phyloP scores from a whole-genome alignment of 2,888 invertebrate species.

The Yponomeuta cagnagella region DNA sequence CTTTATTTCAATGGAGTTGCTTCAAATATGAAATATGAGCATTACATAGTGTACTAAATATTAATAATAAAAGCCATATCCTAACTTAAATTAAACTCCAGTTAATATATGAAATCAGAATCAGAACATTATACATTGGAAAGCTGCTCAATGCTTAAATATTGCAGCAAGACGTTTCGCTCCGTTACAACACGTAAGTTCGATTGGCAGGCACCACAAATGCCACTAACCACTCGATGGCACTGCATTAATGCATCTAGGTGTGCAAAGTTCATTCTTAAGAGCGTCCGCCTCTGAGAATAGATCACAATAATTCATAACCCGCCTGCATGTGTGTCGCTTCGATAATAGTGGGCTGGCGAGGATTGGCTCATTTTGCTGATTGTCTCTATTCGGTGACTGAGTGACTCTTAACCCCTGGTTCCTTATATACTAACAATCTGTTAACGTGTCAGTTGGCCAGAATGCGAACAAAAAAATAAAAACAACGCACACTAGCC shows the following conservation, averaged over 20 bases:
- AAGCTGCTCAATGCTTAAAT: not conserved
- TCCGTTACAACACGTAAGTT: not conserved
- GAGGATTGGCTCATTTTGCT: conserved; percentile 23
- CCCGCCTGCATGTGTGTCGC: conserved; percentile 45
- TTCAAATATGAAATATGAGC: too few relatives aligned
- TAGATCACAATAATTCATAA: conserved; percentile 72
- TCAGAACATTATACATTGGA: too few relatives aligned
- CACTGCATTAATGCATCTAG: conserved; percentile 23
- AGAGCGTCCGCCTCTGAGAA: conserved; percentile 47
- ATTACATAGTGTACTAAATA: too few relatives aligned
- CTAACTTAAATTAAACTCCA: too few relatives aligned
- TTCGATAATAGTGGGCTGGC: conserved; percentile 41
- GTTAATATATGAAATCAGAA: too few relatives aligned
- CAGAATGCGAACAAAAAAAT: too few relatives aligned
- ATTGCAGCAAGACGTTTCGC: not conserved
- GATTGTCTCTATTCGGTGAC: too few relatives aligned
- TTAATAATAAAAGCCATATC: too few relatives aligned
- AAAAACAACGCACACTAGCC: too few relatives aligned
- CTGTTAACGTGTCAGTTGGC: too few relatives aligned
- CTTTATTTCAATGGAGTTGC: too few relatives aligned
- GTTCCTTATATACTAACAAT: not conserved
- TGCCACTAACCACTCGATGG: not conserved
- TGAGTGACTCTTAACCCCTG: not conserved
- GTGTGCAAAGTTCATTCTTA: conserved; percentile 50
- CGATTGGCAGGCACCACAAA: conserved; percentile 13